These are phyloP conservation scores for Electrona antarctica DNA, from an alignment of 2,113 vertebrate genomes.

Conservation along the genomic window DNA sequence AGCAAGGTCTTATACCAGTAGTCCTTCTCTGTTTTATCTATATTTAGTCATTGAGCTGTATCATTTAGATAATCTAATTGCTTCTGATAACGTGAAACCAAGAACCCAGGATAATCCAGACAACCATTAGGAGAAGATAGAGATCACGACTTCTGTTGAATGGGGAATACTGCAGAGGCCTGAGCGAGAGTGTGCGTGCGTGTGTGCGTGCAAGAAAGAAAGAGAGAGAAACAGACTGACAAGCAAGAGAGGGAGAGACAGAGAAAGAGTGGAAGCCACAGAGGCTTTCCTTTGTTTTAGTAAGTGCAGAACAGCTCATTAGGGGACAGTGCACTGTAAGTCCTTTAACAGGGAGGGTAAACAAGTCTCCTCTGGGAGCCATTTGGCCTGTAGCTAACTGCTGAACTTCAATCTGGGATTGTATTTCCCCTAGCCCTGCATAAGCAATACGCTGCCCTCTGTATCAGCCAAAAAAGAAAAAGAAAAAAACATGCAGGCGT, in stretches of 20 bases:
- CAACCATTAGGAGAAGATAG: too few relatives aligned
- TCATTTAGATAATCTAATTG: too few relatives aligned
- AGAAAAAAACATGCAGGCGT: too few relatives aligned
- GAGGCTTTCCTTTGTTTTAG: too few relatives aligned
- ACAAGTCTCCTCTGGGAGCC: slow-evolving; percentile 18
- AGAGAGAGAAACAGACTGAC: not conserved
- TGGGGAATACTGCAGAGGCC: not conserved
- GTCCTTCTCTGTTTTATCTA: too few relatives aligned
- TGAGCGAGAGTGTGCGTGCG: not conserved
- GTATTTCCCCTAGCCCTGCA: not conserved
- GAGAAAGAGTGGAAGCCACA: too few relatives aligned
- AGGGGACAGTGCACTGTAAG: not conserved
- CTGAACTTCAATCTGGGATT: not conserved
- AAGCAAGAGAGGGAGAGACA: too few relatives aligned
- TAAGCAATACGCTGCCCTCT: not conserved
- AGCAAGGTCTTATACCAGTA: too few relatives aligned
- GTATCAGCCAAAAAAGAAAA: not conserved
- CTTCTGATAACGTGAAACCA: too few relatives aligned
- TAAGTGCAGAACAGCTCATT: not conserved
- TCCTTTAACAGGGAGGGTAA: slow-evolving; percentile 2
- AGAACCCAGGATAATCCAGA: too few relatives aligned
- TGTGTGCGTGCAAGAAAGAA: not conserved
- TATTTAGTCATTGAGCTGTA: too few relatives aligned
- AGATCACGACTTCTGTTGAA: not conserved
- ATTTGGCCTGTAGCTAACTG: not conserved